These are phyloP conservation scores for Arothron firmamentum DNA, from an alignment of 2,113 vertebrate genomes.

Conservation along the genomic window DNA sequence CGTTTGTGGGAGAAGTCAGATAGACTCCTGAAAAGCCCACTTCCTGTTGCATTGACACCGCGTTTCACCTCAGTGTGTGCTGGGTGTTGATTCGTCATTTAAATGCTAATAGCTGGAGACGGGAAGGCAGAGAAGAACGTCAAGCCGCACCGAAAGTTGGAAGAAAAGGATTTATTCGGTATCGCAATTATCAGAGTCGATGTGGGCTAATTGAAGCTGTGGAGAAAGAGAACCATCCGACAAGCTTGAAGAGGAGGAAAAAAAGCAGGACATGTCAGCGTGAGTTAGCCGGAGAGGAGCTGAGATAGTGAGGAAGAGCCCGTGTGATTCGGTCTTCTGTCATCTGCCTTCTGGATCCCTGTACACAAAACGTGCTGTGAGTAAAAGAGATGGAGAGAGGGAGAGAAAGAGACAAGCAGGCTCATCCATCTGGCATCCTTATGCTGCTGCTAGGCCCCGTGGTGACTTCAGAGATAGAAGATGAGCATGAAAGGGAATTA, in stretches of 20 bases:
- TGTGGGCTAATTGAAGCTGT: no score
- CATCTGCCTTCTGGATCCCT: conserved; percentile 59
- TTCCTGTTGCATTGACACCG: no score
- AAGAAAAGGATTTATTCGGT: no score
- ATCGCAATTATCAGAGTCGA: no score
- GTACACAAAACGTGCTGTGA: conserved; percentile 63
- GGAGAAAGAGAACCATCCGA: no score
- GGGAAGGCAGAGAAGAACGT: no score
- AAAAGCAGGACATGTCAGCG: conserved; percentile 36
- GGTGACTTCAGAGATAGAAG: conserved; percentile 79
- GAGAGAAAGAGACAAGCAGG: conserved; percentile 51
- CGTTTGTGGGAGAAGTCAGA: conserved; percentile 8
- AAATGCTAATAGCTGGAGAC: no score
- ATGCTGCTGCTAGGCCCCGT: conserved; percentile 78
- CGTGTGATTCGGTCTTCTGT: conserved; percentile 63
- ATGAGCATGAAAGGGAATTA: conserved; percentile 88
- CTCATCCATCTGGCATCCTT: conserved; percentile 82
- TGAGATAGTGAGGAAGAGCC: conserved; percentile 56
- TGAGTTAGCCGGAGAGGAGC: conserved; percentile 49
- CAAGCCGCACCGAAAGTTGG: no score
- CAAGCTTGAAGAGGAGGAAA: neutral
- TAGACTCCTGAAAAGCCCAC: neutral
- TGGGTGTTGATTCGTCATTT: no score
- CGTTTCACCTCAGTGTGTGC: neutral
- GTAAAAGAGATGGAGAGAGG: conserved; percentile 44